A percentile compares a stretch with the other conserved stretches of the same genome.
Conservation (phyloP, 2,113 vertebrate genomes). For the Podarcis cretensis region DNA sequence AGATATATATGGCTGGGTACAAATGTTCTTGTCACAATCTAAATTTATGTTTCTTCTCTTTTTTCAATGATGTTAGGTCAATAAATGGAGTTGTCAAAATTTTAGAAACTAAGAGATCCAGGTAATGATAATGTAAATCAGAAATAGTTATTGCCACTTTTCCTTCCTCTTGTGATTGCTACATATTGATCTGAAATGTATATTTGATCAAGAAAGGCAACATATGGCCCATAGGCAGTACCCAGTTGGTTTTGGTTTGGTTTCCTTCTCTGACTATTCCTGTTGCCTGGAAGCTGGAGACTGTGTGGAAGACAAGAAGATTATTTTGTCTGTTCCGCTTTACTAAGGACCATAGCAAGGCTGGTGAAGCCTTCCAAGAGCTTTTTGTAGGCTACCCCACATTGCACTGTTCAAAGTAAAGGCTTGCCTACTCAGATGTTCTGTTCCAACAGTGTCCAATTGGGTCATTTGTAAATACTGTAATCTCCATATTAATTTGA, state of each 20-base stretch:
- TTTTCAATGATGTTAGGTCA: constrained; percentile 80
- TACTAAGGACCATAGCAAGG: background rate
- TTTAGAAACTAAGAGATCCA: constrained; percentile 92
- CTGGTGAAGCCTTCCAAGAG: background rate
- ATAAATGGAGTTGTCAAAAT: constrained; percentile 94
- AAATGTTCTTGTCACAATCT: background rate
- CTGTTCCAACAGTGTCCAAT: too few relatives aligned
- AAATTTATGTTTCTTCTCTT: constrained; percentile 9
- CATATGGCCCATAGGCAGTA: background rate
- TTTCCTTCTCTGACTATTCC: background rate
- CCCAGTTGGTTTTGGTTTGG: background rate
- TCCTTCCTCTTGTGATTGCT: constrained; percentile 14
- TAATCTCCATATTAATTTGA: background rate
- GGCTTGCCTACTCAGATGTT: too few relatives aligned
- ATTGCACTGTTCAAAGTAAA: background rate
- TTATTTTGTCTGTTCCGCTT: background rate
- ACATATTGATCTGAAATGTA: background rate
- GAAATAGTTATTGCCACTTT: constrained; percentile 38
- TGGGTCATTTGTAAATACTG: background rate
- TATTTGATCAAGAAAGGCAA: background rate
- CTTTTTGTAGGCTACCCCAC: background rate
- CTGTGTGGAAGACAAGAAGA: background rate
- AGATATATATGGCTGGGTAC: background rate
- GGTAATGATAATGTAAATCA: constrained; percentile 75
- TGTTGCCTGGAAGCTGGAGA: background rate